Conservation (phyloP, 2,888 invertebrate species). For the Parnassius apollo region DNA sequence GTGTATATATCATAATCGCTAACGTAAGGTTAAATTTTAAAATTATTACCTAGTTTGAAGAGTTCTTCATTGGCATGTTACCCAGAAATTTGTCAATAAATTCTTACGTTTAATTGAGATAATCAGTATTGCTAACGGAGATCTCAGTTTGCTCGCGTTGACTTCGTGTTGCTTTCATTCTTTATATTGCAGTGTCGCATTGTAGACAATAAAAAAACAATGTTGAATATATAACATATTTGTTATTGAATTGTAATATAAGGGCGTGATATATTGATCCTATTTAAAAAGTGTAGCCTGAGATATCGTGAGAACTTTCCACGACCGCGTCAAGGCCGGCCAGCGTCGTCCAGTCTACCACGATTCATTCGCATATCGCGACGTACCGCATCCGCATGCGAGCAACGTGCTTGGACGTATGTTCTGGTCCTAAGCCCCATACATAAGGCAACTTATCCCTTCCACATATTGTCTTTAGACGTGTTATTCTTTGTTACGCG, state of each 20-base stretch:
- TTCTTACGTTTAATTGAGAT: too few species aligned
- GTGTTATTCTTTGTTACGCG: constrained; percentile 71
- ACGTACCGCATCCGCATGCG: constrained; percentile 67
- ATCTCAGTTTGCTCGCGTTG: too few species aligned
- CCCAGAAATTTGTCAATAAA: too few species aligned
- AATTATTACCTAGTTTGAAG: too few species aligned
- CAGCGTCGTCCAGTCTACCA: constrained; percentile 72
- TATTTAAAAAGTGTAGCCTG: constrained; percentile 9
- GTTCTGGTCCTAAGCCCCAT: constrained; percentile 37
- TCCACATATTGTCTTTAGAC: constrained; percentile 69
- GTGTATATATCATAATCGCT: too few species aligned
- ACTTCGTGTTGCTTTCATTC: too few species aligned
- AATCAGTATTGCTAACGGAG: too few species aligned
- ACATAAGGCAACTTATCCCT: constrained; percentile 68
- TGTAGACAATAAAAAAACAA: too few species aligned
- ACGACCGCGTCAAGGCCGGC: constrained; percentile 55
- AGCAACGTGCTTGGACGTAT: constrained; percentile 56
- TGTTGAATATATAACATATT: neutral
- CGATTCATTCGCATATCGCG: constrained; percentile 60
- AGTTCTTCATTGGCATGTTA: too few species aligned
- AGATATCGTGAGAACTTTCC: constrained; percentile 61
- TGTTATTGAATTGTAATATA: neutral
- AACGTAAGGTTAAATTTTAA: too few species aligned
- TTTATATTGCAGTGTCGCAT: too few species aligned
- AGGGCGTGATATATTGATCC: constrained; percentile 20